Evolutionary conservation across 2,888 invertebrate genomes (phyloP).

Genomic region (Drosophila engyochracea): DNA sequence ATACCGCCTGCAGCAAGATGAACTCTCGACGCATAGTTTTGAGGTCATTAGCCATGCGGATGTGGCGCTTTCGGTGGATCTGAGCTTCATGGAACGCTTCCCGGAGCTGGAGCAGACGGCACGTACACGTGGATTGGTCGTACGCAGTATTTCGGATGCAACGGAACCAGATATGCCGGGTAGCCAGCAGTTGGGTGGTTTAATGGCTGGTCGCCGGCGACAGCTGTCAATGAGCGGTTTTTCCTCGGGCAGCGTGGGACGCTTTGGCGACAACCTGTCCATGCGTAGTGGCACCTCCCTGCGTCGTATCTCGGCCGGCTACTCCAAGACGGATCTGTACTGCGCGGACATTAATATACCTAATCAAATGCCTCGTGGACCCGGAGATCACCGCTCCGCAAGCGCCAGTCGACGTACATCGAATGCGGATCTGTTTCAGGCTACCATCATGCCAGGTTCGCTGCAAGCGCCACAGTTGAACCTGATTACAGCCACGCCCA

Average conservation of each 20-base stretch:
- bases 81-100: conserved; percentile 81
- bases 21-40: conserved; percentile 76
- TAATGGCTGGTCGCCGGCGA: conserved; percentile 75
- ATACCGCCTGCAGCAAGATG: conserved; percentile 67
- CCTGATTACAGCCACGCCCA: conserved; percentile 81
- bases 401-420: conserved; percentile 82
- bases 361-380: conserved; percentile 19
- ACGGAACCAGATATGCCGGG: conserved; percentile 64
- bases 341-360: conserved; percentile 84
- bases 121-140: conserved; percentile 81
- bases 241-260: conserved; percentile 76
- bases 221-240: conserved; percentile 81
- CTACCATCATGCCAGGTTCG: conserved; percentile 63
- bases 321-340: conserved; percentile 83
- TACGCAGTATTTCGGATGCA: conserved; percentile 84
- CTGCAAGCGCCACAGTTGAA: conserved; percentile 70
- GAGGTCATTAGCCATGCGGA: conserved; percentile 71
- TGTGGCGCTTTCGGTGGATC: conserved; percentile 71
- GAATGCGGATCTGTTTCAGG: conserved; percentile 79
- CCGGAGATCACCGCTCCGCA: conserved; percentile 72
- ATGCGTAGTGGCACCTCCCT: conserved; percentile 83
- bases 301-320: conserved; percentile 82
- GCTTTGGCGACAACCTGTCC: conserved; percentile 81
- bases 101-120: conserved; percentile 82
- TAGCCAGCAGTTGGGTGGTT: conserved; percentile 28